Conservation (phyloP, 2,888 invertebrate genomes). For the Dynastes hyllus region DNA sequence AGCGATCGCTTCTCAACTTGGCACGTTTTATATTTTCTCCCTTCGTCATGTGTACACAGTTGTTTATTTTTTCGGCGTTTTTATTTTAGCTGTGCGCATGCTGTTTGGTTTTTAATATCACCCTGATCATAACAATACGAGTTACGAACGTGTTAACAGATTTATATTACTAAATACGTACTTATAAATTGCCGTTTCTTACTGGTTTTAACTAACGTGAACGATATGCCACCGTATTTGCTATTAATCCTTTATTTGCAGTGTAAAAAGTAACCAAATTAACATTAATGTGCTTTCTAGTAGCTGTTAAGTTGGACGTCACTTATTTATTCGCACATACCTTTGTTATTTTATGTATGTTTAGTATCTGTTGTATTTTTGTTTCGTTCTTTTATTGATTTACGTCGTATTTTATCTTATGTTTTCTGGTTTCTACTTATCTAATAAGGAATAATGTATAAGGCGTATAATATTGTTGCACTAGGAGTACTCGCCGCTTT, state of each 20-base stretch:
- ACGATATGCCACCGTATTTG: not conserved
- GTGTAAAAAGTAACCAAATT: slow-evolving; percentile 52
- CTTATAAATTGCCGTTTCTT: not conserved
- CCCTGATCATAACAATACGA: not conserved
- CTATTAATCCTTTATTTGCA: slow-evolving; percentile 21
- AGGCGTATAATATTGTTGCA: no score
- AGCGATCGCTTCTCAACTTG: not conserved
- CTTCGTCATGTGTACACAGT: slow-evolving; percentile 45
- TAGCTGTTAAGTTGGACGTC: not conserved
- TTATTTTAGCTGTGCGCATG: slow-evolving; percentile 65
- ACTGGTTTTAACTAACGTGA: not conserved
- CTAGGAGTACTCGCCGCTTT: no score
- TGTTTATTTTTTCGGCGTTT: slow-evolving; percentile 18
- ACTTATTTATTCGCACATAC: no score
- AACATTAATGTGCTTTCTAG: slow-evolving; percentile 20
- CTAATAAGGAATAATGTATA: not conserved
- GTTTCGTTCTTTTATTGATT: not conserved
- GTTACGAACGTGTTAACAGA: not conserved
- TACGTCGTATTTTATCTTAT: slow-evolving; percentile 2
- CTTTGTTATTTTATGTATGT: not conserved
- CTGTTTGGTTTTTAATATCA: slow-evolving; percentile 48
- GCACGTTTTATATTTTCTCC: slow-evolving; percentile 22
- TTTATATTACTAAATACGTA: not conserved
- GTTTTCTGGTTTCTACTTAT: slow-evolving; percentile 2
- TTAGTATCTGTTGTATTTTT: slow-evolving; percentile 3